Evolutionary conservation across 1,140 invertebrate species (phyloP), one percentile per base, ranked within the genome.

Genomic region (Sitophilus oryzae): DNA sequence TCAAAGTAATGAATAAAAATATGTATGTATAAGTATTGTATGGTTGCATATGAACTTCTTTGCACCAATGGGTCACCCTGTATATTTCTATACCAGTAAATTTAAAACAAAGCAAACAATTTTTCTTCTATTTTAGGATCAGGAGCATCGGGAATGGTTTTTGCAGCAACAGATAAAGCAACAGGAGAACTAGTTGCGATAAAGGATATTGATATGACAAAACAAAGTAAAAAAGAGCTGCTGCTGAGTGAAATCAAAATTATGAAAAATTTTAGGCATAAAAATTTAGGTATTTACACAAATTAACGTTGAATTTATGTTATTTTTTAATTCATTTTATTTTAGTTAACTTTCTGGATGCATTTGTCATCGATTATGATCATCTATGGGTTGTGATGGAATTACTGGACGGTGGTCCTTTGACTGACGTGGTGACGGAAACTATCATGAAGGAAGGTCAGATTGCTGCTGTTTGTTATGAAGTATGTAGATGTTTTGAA

Each of bases 341-440:
- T 53, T 77, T 98, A 60, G 96, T 99, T 0, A 99, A 99, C 71
- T 98, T 96, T 69, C 76, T 98, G 0, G 93, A 98, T 65, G 88
- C 87, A 14, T 97, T 95, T 74, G 74, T 88, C 3, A 76, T 95
- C 21, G 84, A 89, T 14, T 83, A 86, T 23, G 89, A 96, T 62
- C 90, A 96, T 72, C 76, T 98, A 2, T 97, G 93, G 93, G 94
- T 86, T 0, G 77, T 87, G 0, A 97, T 98, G 94, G 95, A 98
- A 72, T 82, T 96, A 41, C 76, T 98, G 51, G 91, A 96, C 64
- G 95, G 95, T 21, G 96, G 96, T 3, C 90, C 94, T 0, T 73
- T 99, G 2, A 99, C 96, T 0, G 94, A 98, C 73, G 93, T 98
- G 1, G 95, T 98, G 1, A 98, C 92, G 1, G 95, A 98, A 76